phyloP scores from a whole-genome alignment of 1,140 invertebrate genomes.

The Hycleus phaleratus region DNA sequence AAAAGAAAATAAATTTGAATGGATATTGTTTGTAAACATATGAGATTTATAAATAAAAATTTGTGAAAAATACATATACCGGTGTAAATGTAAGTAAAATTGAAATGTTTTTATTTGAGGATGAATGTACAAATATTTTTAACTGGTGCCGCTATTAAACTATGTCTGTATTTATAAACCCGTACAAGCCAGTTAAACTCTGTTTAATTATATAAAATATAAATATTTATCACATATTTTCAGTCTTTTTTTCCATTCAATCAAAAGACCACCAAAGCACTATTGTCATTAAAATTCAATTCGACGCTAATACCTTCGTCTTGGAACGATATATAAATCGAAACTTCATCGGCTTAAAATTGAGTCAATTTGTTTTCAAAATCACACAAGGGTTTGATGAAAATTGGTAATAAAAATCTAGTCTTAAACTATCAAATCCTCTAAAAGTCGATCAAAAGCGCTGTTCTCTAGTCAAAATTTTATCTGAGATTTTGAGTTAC shows the following conservation, averaged over 20 bases:
- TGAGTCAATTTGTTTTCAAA: too few relatives aligned
- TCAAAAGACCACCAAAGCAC: not conserved
- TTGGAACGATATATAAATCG: too few relatives aligned
- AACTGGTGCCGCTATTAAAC: constrained; percentile 34
- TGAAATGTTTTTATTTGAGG: constrained; percentile 36
- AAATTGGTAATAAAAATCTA: too few relatives aligned
- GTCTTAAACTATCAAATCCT: too few relatives aligned
- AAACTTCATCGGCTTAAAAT: too few relatives aligned
- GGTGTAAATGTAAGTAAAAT: constrained; percentile 32
- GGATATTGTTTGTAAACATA: constrained; percentile 23
- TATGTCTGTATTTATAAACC: constrained; percentile 40
- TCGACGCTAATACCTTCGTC: too few relatives aligned
- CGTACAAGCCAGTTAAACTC: constrained; percentile 40
- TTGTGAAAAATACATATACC: constrained; percentile 8
- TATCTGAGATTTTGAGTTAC: too few relatives aligned
- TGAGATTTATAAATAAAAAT: constrained; percentile 16
- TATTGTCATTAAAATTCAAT: too few relatives aligned
- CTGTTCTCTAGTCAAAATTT: too few relatives aligned
- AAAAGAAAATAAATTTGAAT: not conserved
- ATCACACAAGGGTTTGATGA: too few relatives aligned
- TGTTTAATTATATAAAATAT: constrained; percentile 43
- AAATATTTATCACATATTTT: constrained; percentile 43
- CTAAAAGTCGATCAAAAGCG: too few relatives aligned
- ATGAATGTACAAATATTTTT: constrained; percentile 40
- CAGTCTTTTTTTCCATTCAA: constrained; percentile 6